Evolutionary conservation across 37 sponge, comb jelly and placozoan species (phyloP).

Genomic region (Crambe crambe): DNA sequence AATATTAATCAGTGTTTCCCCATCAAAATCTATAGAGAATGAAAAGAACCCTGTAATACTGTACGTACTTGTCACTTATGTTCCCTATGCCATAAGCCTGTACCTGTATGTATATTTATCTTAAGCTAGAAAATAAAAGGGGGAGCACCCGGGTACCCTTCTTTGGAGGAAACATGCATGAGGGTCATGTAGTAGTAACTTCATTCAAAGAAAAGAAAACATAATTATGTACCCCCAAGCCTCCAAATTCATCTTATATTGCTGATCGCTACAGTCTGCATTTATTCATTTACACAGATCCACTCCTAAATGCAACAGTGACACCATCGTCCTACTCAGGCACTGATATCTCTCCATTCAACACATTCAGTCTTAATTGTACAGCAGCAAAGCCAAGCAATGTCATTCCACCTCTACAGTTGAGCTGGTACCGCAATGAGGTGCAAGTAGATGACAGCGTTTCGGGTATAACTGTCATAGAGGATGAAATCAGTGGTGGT

Average conservation of each 20-base stretch:
- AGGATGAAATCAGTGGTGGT: not conserved
- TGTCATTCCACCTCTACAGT: constrained; percentile 13
- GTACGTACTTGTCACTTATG: too few relatives aligned
- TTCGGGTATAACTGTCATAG: not conserved
- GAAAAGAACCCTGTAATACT: too few relatives aligned
- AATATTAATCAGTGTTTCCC: too few relatives aligned
- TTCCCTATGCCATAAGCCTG: too few relatives aligned
- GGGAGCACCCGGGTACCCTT: too few relatives aligned
- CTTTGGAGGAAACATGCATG: too few relatives aligned
- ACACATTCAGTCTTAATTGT: constrained; percentile 11
- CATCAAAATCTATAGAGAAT: too few relatives aligned
- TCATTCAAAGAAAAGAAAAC: not conserved
- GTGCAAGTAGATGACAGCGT: constrained; percentile 1
- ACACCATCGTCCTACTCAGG: not conserved
- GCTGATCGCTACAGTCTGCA: not conserved
- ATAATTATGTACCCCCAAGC: not conserved
- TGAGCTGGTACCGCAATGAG: constrained; percentile 15
- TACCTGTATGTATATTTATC: too few relatives aligned
- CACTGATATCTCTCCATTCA: not conserved
- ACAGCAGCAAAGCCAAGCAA: not conserved
- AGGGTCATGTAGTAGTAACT: not conserved
- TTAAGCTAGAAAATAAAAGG: too few relatives aligned
- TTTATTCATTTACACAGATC: not conserved
- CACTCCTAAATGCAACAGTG: not conserved
- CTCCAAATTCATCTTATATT: not conserved